A percentile compares a stretch with the other conserved stretches of the same genome.
phyloP scores from a whole-genome alignment of 2,797 vertebrate genomes.

The Rallus crepitans region DNA sequence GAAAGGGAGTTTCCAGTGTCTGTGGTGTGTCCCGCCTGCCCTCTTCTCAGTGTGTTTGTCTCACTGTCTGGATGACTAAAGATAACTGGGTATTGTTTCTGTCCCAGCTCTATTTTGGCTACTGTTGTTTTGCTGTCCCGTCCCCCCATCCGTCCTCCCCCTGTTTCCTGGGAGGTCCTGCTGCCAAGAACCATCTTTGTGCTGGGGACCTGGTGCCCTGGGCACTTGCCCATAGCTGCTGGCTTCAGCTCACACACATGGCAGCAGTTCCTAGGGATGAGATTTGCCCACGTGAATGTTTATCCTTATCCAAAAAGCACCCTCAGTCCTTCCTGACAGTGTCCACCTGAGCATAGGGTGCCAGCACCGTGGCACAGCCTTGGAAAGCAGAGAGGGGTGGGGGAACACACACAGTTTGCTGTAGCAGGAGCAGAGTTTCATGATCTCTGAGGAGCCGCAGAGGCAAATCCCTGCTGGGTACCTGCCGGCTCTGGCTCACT shows the following conservation, averaged over 20 bases:
- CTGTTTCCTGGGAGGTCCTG: neutral
- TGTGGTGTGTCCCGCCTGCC: neutral
- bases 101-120: constrained; percentile 5
- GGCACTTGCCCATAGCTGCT: neutral
- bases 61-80: neutral
- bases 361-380: neutral
- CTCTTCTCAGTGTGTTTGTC: neutral
- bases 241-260: neutral
- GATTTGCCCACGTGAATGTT: neutral
- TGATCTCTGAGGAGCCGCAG: neutral
- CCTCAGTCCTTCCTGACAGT: neutral
- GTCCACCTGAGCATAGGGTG: neutral
- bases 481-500: neutral
- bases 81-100: constrained; percentile 20
- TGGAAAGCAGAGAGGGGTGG: neutral
- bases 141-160: no score
- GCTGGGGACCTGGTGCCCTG: neutral
- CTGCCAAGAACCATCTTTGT: neutral
- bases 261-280: neutral
- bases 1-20: constrained; percentile 40
- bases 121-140: constrained; percentile 7
- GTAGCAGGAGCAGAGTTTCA: rapidly evolving
- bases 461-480: neutral
- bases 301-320: neutral
- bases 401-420: neutral